These are phyloP conservation scores for Eulemur macaco DNA, from an alignment of 2,113 vertebrate species.

Conservation along the genomic window DNA sequence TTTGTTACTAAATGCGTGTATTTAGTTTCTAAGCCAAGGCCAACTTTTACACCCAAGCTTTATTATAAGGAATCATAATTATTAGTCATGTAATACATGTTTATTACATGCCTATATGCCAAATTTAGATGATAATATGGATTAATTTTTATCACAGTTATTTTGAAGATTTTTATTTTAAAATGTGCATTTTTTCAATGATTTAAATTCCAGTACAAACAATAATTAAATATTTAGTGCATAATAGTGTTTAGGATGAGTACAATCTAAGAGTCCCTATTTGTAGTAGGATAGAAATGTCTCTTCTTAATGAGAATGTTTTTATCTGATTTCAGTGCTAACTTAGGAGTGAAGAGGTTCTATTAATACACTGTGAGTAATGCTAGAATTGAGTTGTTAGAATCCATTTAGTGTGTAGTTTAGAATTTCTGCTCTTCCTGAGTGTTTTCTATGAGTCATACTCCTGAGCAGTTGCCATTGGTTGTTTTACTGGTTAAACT, in stretches of 20 bases:
- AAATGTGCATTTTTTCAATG: not conserved
- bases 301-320: constrained; percentile 25
- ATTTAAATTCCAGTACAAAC: constrained; percentile 44
- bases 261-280: constrained; percentile 43
- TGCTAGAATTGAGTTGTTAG: not conserved
- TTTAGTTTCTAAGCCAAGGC: constrained; percentile 61
- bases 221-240: constrained; percentile 21
- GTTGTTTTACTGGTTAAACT: constrained; percentile 59
- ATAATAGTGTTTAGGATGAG: not conserved
- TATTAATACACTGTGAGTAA: constrained; percentile 35
- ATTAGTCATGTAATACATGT: constrained; percentile 71
- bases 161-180: not conserved
- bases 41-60: constrained; percentile 60
- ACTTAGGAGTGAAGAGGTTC: constrained; percentile 35
- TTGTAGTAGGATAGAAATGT: constrained; percentile 44
- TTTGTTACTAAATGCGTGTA: constrained; percentile 67
- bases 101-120: constrained; percentile 63
- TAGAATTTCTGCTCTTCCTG: constrained; percentile 34
- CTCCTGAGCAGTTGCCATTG: constrained; percentile 36
- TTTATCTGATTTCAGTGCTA: constrained; percentile 24
- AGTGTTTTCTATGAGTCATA: constrained; percentile 50
- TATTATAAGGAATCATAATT: constrained; percentile 74
- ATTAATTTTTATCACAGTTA: constrained; percentile 42
- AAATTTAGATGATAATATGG: not conserved
- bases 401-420: not conserved